Percentiles rank a stretch among this genome's conserved stretches.
phyloP scores from a whole-genome alignment of 2,113 vertebrate genomes.

The Neodon shergylaensis region DNA sequence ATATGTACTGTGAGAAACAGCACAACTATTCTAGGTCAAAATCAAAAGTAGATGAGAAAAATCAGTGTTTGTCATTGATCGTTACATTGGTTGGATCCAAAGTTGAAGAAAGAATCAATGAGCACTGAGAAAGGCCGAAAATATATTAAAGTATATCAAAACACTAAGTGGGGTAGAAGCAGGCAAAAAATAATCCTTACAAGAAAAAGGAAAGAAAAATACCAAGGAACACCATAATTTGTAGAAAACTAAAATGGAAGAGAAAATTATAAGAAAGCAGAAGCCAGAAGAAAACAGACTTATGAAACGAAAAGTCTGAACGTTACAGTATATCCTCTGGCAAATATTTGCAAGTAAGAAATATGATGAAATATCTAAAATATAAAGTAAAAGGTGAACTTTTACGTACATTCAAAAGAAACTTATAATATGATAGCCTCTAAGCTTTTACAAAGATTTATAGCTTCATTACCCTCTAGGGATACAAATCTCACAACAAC shows the following conservation, averaged over 20 bases:
- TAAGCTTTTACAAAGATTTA: not conserved
- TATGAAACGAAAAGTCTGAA: not conserved
- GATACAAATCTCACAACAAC: not conserved
- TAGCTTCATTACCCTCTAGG: not conserved
- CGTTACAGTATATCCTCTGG: too few species aligned
- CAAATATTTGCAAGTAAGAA: not conserved
- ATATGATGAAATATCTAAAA: not conserved
- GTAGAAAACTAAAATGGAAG: not conserved
- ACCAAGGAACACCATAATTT: not conserved
- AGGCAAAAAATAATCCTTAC: not conserved
- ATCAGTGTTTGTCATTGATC: not conserved
- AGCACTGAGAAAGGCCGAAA: too few species aligned
- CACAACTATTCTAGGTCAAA: not conserved
- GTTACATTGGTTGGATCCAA: not conserved
- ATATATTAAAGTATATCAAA: not conserved
- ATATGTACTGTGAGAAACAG: not conserved
- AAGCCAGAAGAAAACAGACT: not conserved
- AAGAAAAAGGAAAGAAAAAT: not conserved
- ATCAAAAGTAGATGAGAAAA: not conserved
- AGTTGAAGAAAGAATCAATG: not conserved
- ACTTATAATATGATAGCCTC: not conserved
- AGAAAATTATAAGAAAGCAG: not conserved
- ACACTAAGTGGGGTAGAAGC: not conserved
- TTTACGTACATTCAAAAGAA: not conserved
- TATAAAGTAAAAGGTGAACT: not conserved